These are phyloP conservation scores for Peribatodes rhomboidaria DNA, from an alignment of 2,888 invertebrate species.

Conservation along the genomic window DNA sequence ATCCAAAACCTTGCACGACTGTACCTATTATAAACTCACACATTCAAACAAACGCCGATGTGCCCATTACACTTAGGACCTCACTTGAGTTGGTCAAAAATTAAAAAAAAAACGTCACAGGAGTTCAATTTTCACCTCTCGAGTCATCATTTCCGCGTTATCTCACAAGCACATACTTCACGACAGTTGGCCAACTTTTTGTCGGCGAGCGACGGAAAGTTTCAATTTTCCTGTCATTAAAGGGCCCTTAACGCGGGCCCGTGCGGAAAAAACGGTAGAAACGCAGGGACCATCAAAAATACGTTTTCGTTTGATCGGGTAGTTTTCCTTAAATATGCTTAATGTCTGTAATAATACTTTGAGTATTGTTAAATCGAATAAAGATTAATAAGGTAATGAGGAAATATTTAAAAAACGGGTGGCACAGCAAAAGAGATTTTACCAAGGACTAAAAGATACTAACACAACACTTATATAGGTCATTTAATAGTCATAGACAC, in stretches of 20 bases:
- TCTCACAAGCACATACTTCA: slow-evolving; percentile 67
- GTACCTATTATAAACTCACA: too few species aligned
- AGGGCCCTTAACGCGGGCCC: slow-evolving; percentile 69
- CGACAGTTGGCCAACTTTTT: slow-evolving; percentile 71
- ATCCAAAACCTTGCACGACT: too few species aligned
- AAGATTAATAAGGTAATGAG: not conserved
- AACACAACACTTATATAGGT: too few species aligned
- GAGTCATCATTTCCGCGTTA: slow-evolving; percentile 67
- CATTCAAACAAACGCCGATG: too few species aligned
- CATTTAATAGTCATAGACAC: too few species aligned
- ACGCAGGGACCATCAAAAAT: slow-evolving; percentile 71
- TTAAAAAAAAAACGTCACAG: not conserved
- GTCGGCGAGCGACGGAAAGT: slow-evolving; percentile 65
- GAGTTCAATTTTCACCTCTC: slow-evolving; percentile 46
- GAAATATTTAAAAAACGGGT: not conserved
- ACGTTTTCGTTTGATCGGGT: slow-evolving; percentile 69
- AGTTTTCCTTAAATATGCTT: slow-evolving; percentile 39
- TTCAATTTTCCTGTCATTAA: slow-evolving; percentile 85
- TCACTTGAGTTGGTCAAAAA: too few species aligned
- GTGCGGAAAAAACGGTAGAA: slow-evolving; percentile 54
- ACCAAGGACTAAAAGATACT: too few species aligned
- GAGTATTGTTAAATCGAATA: not conserved
- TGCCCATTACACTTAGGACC: too few species aligned
- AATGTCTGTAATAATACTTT: slow-evolving; percentile 8
- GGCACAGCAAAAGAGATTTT: too few species aligned